Conservation (phyloP, 2,797 vertebrate species). For the Onychomys torridus region DNA sequence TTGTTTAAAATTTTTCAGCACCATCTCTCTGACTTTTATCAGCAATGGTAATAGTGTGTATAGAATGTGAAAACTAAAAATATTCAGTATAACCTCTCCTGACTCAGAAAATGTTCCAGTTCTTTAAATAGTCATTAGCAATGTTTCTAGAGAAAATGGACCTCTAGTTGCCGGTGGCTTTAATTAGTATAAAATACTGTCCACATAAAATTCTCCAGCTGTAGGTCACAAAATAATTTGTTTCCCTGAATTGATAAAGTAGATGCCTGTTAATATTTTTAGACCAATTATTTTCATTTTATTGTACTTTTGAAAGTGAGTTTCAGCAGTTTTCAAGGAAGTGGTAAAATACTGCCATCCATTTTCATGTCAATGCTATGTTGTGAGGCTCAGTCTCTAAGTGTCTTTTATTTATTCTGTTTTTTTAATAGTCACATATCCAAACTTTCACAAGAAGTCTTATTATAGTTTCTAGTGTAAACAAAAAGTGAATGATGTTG, state of each 20-base stretch:
- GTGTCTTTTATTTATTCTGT: background rate
- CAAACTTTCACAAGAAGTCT: background rate
- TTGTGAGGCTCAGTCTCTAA: background rate
- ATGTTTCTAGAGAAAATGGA: conserved; percentile 49
- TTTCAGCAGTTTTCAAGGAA: conserved; percentile 29
- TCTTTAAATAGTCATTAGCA: conserved; percentile 67
- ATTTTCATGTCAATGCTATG: background rate
- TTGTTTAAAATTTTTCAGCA: conserved; percentile 33
- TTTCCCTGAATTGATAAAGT: conserved; percentile 64
- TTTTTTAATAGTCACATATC: background rate
- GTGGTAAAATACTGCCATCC: background rate
- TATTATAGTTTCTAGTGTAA: background rate
- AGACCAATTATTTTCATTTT: background rate
- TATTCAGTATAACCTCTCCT: conserved; percentile 30
- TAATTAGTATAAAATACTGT: conserved; percentile 73
- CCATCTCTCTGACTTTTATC: conserved; percentile 47
- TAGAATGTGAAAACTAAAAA: conserved; percentile 63
- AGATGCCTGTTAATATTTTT: conserved; percentile 49
- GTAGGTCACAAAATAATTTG: conserved; percentile 64
- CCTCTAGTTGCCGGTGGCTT: conserved; percentile 42
- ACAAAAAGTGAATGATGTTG: background rate
- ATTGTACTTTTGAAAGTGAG: conserved; percentile 32
- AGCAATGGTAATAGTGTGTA: background rate
- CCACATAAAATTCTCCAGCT: conserved; percentile 58
- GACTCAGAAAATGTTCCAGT: conserved; percentile 52